Evolutionary conservation across 2,797 vertebrate genomes (phyloP).

Genomic region (Brotula barbata): DNA sequence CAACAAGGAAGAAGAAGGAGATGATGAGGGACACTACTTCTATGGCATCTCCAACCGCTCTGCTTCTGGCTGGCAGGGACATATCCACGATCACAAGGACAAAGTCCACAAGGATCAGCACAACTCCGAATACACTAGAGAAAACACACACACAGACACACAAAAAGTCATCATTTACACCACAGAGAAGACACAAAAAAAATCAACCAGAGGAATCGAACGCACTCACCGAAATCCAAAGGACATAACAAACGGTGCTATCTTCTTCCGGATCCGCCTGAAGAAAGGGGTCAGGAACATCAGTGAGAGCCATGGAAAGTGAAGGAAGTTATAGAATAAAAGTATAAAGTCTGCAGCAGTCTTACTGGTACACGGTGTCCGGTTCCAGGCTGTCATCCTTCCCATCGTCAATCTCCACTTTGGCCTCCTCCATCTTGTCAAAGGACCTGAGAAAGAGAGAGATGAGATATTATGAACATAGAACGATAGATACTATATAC

Average conservation of each 20-base stretch:
- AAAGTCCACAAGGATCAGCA: constrained; percentile 89
- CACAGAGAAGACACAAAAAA: background rate
- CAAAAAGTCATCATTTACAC: background rate
- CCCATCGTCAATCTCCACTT: constrained; percentile 87
- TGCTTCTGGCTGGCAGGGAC: constrained; percentile 53
- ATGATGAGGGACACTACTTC: constrained; percentile 85
- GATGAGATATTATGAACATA: background rate
- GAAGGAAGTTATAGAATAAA: too few relatives aligned
- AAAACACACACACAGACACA: background rate
- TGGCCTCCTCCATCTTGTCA: constrained; percentile 77
- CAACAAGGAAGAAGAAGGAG: constrained; percentile 88
- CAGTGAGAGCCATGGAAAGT: background rate
- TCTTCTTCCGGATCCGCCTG: constrained; percentile 78
- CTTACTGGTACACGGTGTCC: constrained; percentile 82
- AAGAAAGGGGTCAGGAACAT: constrained; percentile 3
- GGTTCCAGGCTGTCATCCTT: constrained; percentile 70
- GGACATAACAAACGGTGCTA: constrained; percentile 85
- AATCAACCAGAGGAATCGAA: too few relatives aligned
- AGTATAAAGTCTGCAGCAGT: too few relatives aligned
- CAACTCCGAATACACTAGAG: constrained; percentile 85
- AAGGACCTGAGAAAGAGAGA: constrained; percentile 52
- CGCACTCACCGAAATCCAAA: constrained; percentile 89
- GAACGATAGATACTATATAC: background rate
- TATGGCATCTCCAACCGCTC: constrained; percentile 63
- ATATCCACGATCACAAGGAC: constrained; percentile 84